A percentile compares a stretch with the other conserved stretches of the same genome.
Evolutionary conservation across 2,888 invertebrate species (phyloP).

Genomic region (Graphium colonna): DNA sequence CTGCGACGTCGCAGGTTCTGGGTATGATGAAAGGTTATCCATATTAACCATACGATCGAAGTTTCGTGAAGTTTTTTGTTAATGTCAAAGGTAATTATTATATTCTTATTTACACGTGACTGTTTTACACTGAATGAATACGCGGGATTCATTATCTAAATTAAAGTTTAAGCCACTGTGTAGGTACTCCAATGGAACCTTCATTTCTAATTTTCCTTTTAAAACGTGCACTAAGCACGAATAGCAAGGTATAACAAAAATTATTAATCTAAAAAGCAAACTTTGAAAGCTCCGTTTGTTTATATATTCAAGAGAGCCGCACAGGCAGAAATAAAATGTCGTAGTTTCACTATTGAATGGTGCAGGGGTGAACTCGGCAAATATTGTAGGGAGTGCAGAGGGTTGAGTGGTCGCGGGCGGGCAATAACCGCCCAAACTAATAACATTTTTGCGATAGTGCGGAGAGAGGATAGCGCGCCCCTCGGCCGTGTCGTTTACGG

Average conservation of each 20-base stretch:
- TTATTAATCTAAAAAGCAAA: background rate
- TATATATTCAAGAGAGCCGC: background rate
- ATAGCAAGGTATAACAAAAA: background rate
- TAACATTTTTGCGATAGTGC: slow-evolving; percentile 76
- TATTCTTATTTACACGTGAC: background rate
- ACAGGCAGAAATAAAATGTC: background rate
- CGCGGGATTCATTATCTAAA: background rate
- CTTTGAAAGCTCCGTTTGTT: background rate
- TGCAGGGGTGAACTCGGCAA: slow-evolving; percentile 33
- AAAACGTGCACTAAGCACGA: no score
- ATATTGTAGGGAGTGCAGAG: slow-evolving; percentile 42
- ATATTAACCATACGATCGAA: no score
- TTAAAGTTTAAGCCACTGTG: background rate
- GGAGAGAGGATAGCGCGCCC: slow-evolving; percentile 59
- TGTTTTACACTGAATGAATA: background rate
- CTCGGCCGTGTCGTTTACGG: slow-evolving; percentile 62
- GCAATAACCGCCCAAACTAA: slow-evolving; percentile 75
- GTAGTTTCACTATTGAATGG: slow-evolving; percentile 32
- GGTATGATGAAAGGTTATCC: no score
- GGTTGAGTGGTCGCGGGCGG: slow-evolving; percentile 59
- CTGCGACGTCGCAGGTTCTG: no score
- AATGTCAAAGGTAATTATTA: background rate
- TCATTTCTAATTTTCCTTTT: background rate
- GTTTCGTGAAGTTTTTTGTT: no score
- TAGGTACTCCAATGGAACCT: background rate